Evolutionary conservation across 2,888 invertebrate species (phyloP).

Genomic region (Eupeodes luniger): DNA sequence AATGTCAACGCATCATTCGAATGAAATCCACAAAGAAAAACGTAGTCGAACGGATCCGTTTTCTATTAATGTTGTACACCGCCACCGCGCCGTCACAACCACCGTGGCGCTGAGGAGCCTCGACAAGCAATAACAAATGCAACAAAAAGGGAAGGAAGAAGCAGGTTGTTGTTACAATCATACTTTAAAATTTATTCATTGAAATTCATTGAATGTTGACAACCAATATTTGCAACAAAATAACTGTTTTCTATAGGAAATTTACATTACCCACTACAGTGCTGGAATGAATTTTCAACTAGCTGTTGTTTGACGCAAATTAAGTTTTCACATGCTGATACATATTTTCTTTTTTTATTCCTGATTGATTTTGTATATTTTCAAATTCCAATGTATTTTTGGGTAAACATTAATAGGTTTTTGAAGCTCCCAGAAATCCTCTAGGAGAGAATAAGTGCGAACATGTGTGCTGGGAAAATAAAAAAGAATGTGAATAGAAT

Average conservation of each 20-base stretch:
- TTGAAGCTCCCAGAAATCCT: not conserved
- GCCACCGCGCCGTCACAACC: not conserved
- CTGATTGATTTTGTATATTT: not conserved
- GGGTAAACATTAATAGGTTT: not conserved
- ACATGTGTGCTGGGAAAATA: not conserved
- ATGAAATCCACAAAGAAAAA: conserved; percentile 19
- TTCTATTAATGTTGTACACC: conserved; percentile 17
- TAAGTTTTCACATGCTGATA: not conserved
- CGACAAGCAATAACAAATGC: no score
- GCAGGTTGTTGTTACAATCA: not conserved
- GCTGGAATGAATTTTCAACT: conserved; percentile 32
- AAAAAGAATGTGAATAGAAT: not conserved
- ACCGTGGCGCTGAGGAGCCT: no score
- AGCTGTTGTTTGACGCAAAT: conserved; percentile 21
- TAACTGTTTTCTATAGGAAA: conserved; percentile 61
- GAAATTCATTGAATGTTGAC: conserved; percentile 47
- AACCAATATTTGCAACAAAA: conserved; percentile 62
- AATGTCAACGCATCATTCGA: conserved; percentile 48
- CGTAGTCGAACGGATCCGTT: conserved; percentile 41
- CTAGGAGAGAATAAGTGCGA: not conserved
- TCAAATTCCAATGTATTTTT: not conserved
- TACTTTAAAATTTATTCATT: conserved; percentile 1
- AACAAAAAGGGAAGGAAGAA: no score
- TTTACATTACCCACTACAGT: conserved; percentile 42
- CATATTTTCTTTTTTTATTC: not conserved